Conservation (phyloP, 2,113 vertebrate species). For the Corvus hawaiiensis region DNA sequence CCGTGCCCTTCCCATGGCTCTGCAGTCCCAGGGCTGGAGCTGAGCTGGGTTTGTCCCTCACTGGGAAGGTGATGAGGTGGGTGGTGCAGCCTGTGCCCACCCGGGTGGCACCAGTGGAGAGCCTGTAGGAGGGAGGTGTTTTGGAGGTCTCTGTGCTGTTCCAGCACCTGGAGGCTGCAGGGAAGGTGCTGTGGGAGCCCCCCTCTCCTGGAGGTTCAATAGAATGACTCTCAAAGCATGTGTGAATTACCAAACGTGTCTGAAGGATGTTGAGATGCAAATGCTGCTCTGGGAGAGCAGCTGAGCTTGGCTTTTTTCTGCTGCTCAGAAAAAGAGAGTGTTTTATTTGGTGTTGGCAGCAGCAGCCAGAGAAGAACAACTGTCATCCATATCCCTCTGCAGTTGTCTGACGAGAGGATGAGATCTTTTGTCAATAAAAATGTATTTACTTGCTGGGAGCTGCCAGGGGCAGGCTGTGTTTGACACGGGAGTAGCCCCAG, state of each 20-base stretch:
- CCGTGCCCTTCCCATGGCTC: accelerated
- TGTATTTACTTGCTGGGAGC: not conserved
- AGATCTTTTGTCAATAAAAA: not conserved
- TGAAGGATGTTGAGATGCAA: not conserved
- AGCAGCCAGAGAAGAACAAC: not conserved
- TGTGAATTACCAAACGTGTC: not conserved
- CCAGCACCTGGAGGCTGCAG: not conserved
- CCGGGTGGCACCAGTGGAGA: accelerated
- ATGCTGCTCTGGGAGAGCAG: not conserved
- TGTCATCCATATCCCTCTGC: not conserved
- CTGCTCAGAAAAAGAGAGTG: not conserved
- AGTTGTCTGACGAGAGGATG: not conserved
- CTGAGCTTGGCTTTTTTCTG: not conserved
- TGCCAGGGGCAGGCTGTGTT: not conserved
- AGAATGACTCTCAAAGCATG: not conserved
- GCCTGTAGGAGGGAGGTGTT: not conserved
- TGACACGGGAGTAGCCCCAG: not conserved
- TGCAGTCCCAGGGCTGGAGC: too few relatives aligned
- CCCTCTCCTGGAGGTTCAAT: accelerated
- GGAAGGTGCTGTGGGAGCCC: not conserved
- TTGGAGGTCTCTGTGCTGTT: not conserved
- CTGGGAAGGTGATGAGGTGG: accelerated
- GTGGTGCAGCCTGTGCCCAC: not conserved
- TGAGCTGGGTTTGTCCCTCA: not conserved
- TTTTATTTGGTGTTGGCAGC: not conserved